Evolutionary conservation across 1,140 invertebrate species (phyloP).

Genomic region (Paracyclopina nana): DNA sequence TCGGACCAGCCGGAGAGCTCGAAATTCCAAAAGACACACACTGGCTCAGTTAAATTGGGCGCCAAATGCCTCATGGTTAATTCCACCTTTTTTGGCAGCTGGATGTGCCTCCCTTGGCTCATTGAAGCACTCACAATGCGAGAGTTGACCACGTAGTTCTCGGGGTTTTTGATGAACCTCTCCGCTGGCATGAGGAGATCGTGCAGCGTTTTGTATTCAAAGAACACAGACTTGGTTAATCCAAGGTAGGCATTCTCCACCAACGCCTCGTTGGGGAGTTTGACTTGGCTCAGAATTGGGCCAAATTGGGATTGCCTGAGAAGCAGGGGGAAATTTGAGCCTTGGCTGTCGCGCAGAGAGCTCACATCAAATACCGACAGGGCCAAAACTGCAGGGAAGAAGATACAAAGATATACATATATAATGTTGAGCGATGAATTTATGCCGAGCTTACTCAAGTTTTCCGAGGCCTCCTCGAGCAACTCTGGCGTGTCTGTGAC

Average conservation of each 20-base stretch:
- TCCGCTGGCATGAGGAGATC: too few species aligned
- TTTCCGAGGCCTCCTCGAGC: slow-evolving; percentile 18
- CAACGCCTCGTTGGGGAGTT: too few species aligned
- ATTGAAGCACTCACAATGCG: slow-evolving; percentile 82
- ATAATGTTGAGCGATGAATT: not conserved
- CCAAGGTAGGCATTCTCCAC: too few species aligned
- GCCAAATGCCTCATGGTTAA: slow-evolving; percentile 54
- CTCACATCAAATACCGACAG: too few species aligned
- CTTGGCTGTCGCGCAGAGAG: too few species aligned
- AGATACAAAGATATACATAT: not conserved
- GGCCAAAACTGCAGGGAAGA: too few species aligned
- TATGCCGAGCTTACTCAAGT: slow-evolving; percentile 22
- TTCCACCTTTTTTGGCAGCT: slow-evolving; percentile 58
- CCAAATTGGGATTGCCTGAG: too few species aligned
- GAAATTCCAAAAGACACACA: slow-evolving; percentile 88
- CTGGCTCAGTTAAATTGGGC: slow-evolving; percentile 66
- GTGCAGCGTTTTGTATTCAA: too few species aligned
- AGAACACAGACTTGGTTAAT: too few species aligned
- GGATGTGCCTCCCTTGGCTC: slow-evolving; percentile 45
- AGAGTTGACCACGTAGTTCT: slow-evolving; percentile 39
- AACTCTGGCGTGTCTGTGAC: slow-evolving; percentile 20
- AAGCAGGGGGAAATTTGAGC: too few species aligned
- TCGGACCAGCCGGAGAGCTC: slow-evolving; percentile 66
- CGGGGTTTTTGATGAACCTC: too few species aligned
- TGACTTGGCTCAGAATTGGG: too few species aligned